Base-by-base conservation (phyloP, 2,888 invertebrate species). In the Dioctria linearis region DNA sequence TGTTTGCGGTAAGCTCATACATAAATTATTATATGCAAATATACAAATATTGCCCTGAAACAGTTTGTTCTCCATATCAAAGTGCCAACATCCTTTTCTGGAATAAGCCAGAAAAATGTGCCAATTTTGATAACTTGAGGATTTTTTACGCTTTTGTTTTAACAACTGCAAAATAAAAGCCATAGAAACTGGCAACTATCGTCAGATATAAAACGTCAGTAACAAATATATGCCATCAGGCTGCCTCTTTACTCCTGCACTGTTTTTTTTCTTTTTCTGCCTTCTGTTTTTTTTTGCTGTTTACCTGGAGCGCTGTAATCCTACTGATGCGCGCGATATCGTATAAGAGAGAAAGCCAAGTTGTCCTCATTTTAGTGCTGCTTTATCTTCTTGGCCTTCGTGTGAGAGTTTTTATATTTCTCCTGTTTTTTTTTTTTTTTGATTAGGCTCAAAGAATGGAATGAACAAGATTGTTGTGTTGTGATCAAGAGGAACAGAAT, bases 371-470 rank as follows among this genome's bases (percentile, higher is more conserved):
- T 76, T 37, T 25, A 39, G n/a, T 9, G 63, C 46, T 37, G 61
- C 63, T 63, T 61, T 49, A 61, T 76, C 63, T 63, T 59, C 40
- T 49, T 63, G 76, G 76, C 63, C 76, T 42, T 76, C n/a, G 51
- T 76, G 49, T 37, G 57, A 25, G 40, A 65, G 40, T 65, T 65
- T 65, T 65, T 65, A 40, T 49, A 49, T 49, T 49, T 49, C 51
- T 49, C 11, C 11, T 49, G 1, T n/a, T 61, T 61, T 25, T 11
- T 61, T 43, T 66, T 43, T 66, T 66, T 42, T 66, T 25, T 3
- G 6, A 42, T 59, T 13, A 25, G 42, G 25, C 13, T 25, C 6
- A 37, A 51, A 61, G 76, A 63, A 61, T 46, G 25, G 63, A 39
- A 13, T 46, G 49, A 61, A 76, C 42, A 43, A 75, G 6, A 13